Base-by-base conservation (phyloP, 2,113 vertebrate species). In the Cebus imitator region DNA sequence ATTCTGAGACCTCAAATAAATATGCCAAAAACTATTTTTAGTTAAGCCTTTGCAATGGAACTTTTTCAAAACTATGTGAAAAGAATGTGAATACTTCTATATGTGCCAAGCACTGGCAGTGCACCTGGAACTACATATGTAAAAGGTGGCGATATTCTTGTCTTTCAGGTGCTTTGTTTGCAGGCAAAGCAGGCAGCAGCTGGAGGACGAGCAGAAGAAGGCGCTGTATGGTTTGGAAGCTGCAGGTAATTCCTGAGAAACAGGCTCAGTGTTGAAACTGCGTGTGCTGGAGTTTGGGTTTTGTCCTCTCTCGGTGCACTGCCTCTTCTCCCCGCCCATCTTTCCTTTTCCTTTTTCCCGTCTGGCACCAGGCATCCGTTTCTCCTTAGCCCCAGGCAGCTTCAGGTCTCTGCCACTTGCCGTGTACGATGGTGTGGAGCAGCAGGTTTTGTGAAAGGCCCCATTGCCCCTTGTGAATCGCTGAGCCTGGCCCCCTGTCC, bases 81-180 rank as follows among this genome's bases (percentile, higher is more conserved):
- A 18, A 48, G 75, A 7, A 3, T 0, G 0, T 4, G 2, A 2
- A 3, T 12, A 9, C n/a, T 14, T 3, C 0, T 0, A 0, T 7
- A 1, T 4, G 52, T 11, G 40, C 32, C 2, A 0, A 10, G 75
- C 11, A 0, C 0, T 3, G 11, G 8, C 2, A 0, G 9, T 23
- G 4, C 11, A 0, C 0, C 45, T 6, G 37, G 0, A 0, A 0
- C 1, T 7, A 0, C 12, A 0, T 0, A 0, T 6, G 21, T 6
- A 17, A 30, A 8, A 3, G 5, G 48, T 0, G 68, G 2, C 25
- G 23, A 2, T 8, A 0, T n/a, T 90, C 85, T 73, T 94, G 21
- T 97, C 30, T 98, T 97, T 20, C 96, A 99, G 99, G 4, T 99
- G 99, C 96, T 96, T 95, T 0, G 95, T 99, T 52, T 99, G 99